Evolutionary conservation across 2,888 invertebrate genomes (phyloP), one percentile per base, ranked within the genome.

Genomic region (Mythimna ferrago): DNA sequence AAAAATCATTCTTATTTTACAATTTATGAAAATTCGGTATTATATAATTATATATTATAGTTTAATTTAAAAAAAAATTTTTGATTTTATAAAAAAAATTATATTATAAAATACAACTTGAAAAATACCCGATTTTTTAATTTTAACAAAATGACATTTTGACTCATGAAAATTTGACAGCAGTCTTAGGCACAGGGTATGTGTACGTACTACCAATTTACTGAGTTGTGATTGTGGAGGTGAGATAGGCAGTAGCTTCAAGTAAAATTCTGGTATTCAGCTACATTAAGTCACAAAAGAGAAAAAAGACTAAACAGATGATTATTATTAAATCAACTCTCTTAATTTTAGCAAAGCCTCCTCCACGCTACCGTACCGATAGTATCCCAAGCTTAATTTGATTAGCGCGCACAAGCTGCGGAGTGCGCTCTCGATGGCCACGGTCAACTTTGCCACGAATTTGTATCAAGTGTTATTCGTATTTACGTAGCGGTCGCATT

Each of bases 301-400:
- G 26, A 26, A 26, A 26, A 26, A 26, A 26, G 26, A 1, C 26
- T 26, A 26, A 26, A 26, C 1, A 1, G 2, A 26, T 26, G 26
- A 26, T 26, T 26, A 1, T 26, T 26, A 26, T 26, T 26, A 26
- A 48, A 48, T 48, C 5, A 48, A 48, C 48, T 19, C 48, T 16
- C 48, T 48, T 16, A 48, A 14, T 56, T 26, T 26, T 16, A 19
- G 10, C 6, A n/a, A 61, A n/a, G 74, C 83, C 74, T 19, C 2
- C 53, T 94, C 94, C 91, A 90, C 61, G 89, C 57, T 80, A 66
- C 11, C 5, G 41, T 76, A 83, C 77, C 88, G 73, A 65, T 81
- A 80, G 92, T 93, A 94, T 93, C 94, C 92, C 81, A 83, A 88
- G 94, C 92, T 94, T 94, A 95, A 95, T 96, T 95, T 95, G 95